A percentile compares a stretch with the other conserved stretches of the same genome.
phyloP scores from a whole-genome alignment of 2,113 vertebrate genomes.

The Eurystomus gularis region DNA sequence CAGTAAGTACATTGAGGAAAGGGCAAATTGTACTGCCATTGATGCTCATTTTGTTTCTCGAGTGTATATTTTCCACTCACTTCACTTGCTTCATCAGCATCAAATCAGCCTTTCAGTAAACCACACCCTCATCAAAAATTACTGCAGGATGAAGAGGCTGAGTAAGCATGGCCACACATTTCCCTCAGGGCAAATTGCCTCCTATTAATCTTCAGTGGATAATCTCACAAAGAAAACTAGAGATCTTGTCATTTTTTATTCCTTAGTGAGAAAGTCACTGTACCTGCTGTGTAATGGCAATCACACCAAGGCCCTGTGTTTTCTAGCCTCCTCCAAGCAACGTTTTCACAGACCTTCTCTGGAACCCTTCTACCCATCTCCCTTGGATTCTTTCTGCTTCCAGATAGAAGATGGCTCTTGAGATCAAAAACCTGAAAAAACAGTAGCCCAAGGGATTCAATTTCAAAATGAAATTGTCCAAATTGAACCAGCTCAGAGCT shows the following conservation, averaged over 20 bases:
- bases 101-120: conserved; percentile 35
- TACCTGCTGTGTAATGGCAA: background rate
- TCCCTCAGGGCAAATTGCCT: background rate
- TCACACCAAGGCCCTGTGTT: background rate
- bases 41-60: conserved; percentile 42
- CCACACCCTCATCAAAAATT: conserved; percentile 28
- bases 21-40: background rate
- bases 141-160: conserved; percentile 17
- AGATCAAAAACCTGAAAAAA: background rate
- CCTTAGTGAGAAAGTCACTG: background rate
- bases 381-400: background rate
- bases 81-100: conserved; percentile 49
- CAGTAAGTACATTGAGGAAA: background rate
- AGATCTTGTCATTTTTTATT: background rate
- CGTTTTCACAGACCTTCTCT: background rate
- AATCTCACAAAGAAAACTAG: background rate
- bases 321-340: background rate
- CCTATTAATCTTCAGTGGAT: background rate
- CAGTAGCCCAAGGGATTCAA: background rate
- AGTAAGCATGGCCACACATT: conserved; percentile 21
- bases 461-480: background rate
- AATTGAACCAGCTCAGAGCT: background rate
- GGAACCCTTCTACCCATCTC: background rate
- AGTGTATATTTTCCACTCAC: conserved; percentile 40
- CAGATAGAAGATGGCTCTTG: background rate